Percentiles rank a stretch among this genome's conserved stretches.
These are phyloP conservation scores for Zaprionus ghesquierei DNA, from an alignment of 1,140 invertebrate genomes.

Conservation along the genomic window DNA sequence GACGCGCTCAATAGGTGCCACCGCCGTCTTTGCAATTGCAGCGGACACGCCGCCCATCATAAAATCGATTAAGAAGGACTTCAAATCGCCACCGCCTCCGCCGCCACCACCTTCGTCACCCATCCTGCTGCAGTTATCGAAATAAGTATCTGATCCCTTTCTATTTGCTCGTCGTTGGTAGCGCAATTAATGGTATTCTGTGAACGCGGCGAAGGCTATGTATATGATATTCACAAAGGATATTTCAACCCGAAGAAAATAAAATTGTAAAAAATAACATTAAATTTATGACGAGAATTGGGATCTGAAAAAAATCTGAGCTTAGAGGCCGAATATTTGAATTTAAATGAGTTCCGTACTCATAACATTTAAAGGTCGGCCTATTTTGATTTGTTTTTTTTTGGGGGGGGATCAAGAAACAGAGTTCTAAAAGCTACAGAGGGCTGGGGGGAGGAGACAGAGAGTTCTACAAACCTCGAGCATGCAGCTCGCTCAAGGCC, in stretches of 20 bases:
- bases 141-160: background rate
- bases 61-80: constrained; percentile 88
- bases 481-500: too few species aligned
- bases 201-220: background rate
- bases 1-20: constrained; percentile 96
- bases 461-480: too few species aligned
- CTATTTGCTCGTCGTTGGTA: background rate
- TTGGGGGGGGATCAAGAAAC: too few species aligned
- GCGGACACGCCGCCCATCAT: constrained; percentile 93
- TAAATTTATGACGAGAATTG: background rate
- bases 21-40: constrained; percentile 93
- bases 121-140: constrained; percentile 33
- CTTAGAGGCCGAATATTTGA: background rate
- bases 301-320: background rate
- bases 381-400: constrained; percentile 3
- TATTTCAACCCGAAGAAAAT: constrained; percentile 4
- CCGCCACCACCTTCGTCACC: constrained; percentile 83
- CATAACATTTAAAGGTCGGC: background rate
- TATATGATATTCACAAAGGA: background rate
- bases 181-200: background rate
- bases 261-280: constrained; percentile 1
- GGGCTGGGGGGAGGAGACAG: background rate
- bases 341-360: background rate
- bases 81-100: constrained; percentile 39
- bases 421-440: too few species aligned